Evolutionary conservation across 2,888 invertebrate genomes (phyloP).

Genomic region (Zaprionus lineosus): DNA sequence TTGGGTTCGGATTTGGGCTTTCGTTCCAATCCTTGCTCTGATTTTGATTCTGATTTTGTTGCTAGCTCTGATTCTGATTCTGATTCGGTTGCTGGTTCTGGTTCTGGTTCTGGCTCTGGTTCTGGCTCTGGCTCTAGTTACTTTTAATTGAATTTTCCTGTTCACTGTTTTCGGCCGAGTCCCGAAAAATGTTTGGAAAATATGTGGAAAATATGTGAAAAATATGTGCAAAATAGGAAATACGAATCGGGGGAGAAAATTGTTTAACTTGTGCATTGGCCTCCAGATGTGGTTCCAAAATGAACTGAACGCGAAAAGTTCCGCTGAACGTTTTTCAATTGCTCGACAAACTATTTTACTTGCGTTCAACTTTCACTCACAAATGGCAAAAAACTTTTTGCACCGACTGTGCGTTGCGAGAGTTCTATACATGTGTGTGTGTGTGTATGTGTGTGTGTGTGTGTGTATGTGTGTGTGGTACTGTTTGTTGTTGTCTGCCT

Average conservation of each 20-base stretch:
- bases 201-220: conserved; percentile 1
- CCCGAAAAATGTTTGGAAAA: conserved; percentile 27
- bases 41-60: neutral
- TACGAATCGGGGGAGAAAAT: conserved; percentile 36
- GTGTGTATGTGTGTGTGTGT: neutral
- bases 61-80: conserved; percentile 19
- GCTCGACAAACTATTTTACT: conserved; percentile 65
- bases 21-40: too few species aligned
- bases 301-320: conserved; percentile 55
- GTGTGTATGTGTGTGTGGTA: neutral
- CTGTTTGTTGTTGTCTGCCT: conserved; percentile 5
- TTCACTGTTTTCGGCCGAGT: conserved; percentile 29
- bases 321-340: conserved; percentile 71
- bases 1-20: neutral
- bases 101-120: conserved; percentile 18
- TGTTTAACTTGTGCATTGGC: conserved; percentile 33
- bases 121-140: conserved; percentile 12
- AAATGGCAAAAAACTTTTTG: conserved; percentile 64
- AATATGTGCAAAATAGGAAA: conserved; percentile 11
- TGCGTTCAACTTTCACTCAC: conserved; percentile 58
- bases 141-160: conserved; percentile 64
- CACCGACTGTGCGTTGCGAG: conserved; percentile 35
- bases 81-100: conserved; percentile 39
- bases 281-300: conserved; percentile 33
- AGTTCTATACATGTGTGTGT: neutral